Percentiles rank a stretch among this genome's conserved stretches.
Conservation (phyloP, 37 sponge, comb jelly and placozoan genomes). For the Corticium candelabrum region DNA sequence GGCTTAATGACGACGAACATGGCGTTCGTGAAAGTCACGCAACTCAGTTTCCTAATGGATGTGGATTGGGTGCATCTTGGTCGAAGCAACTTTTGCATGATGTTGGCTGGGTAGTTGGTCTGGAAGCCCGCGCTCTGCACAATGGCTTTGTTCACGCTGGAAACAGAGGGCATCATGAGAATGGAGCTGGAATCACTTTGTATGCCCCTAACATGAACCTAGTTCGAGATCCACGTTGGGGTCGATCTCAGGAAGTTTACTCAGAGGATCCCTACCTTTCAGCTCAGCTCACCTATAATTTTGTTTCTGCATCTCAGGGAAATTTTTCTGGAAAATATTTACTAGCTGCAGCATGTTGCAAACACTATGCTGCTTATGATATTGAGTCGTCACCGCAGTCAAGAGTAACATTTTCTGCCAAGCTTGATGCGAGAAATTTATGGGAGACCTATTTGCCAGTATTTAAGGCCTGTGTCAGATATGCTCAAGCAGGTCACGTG, state of each 20-base stretch:
- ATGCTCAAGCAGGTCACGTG: slow-evolving; percentile 9
- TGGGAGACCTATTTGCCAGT: slow-evolving; percentile 5
- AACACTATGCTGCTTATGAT: slow-evolving; percentile 10
- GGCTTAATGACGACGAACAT: slow-evolving; percentile 12
- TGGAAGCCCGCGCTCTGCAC: background rate
- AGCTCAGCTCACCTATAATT: slow-evolving; percentile 1
- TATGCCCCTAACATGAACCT: slow-evolving; percentile 12
- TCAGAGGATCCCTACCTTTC: background rate
- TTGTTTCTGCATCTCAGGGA: background rate
- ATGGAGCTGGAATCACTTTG: slow-evolving; percentile 6
- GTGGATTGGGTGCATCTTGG: background rate
- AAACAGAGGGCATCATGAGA: background rate
- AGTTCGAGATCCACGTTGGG: slow-evolving; percentile 7
- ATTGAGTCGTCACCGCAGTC: background rate
- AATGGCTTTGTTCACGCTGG: slow-evolving; percentile 8
- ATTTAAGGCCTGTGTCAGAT: background rate
- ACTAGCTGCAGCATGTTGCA: background rate
- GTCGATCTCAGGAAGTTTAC: slow-evolving; percentile 5
- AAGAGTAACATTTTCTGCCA: background rate
- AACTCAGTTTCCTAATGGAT: slow-evolving; percentile 2
- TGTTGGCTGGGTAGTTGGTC: background rate
- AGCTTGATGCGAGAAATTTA: background rate
- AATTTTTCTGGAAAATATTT: background rate
- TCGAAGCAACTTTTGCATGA: background rate
- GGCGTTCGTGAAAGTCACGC: slow-evolving; percentile 2